A percentile compares a stretch with the other conserved stretches of the same genome.
Evolutionary conservation across 2,113 vertebrate genomes (phyloP).

Genomic region (Psittacus erithacus): DNA sequence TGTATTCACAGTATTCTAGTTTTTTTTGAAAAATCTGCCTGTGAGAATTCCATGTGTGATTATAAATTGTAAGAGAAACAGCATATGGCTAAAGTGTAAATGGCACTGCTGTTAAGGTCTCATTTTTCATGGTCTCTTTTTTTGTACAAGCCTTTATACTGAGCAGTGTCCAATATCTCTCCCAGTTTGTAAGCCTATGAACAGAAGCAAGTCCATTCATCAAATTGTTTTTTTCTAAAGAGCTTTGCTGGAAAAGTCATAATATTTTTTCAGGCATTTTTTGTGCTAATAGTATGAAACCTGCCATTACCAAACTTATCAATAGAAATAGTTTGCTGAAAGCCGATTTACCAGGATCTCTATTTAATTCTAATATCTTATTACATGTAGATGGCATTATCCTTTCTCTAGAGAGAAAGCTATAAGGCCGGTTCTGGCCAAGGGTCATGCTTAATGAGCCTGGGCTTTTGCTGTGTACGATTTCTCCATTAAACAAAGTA

Average conservation of each 20-base stretch:
- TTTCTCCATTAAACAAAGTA: not conserved
- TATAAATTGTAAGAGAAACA: not conserved
- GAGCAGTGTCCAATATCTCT: not conserved
- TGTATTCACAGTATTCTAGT: not conserved
- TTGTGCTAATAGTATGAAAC: not conserved
- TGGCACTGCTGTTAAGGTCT: not conserved
- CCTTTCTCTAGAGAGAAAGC: not conserved
- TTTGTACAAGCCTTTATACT: not conserved
- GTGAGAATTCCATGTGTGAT: not conserved
- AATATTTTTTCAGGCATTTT: not conserved
- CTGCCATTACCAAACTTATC: not conserved
- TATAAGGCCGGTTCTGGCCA: not conserved
- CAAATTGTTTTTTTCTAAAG: not conserved
- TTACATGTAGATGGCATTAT: not conserved
- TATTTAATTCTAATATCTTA: not conserved
- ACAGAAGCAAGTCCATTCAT: not conserved
- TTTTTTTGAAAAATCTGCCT: not conserved
- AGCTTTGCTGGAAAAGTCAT: not conserved
- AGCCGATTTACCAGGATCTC: not conserved
- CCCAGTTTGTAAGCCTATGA: not conserved
- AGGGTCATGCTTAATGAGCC: not conserved
- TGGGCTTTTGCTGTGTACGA: not conserved
- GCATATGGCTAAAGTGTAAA: not conserved
- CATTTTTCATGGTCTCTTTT: not conserved
- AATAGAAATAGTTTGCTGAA: not conserved